Conservation (phyloP, 1,140 invertebrate genomes). For the Cepaea nemoralis region DNA sequence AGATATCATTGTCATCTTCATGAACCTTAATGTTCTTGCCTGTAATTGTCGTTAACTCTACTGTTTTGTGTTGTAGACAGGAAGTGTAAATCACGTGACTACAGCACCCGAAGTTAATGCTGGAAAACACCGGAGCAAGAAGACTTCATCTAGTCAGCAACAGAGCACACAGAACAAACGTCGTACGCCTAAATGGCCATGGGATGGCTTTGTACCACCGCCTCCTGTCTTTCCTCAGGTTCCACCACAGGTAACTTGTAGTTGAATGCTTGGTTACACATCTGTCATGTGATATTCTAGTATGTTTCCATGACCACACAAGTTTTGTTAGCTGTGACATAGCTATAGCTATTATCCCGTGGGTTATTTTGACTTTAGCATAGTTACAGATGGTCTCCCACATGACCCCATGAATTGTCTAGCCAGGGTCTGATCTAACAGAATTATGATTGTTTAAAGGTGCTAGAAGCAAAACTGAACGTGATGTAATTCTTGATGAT, state of each 20-base stretch:
- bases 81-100: neutral
- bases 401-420: too few species aligned
- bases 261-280: neutral
- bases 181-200: slow-evolving; percentile 17
- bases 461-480: too few species aligned
- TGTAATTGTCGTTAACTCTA: neutral
- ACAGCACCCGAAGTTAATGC: neutral
- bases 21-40: too few species aligned
- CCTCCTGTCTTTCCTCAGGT: neutral
- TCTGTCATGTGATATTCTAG: neutral
- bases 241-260: neutral
- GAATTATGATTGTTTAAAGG: too few species aligned
- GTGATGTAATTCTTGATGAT: too few species aligned
- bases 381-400: too few species aligned
- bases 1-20: too few species aligned
- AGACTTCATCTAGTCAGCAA: slow-evolving; percentile 9
- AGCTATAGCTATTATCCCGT: too few species aligned
- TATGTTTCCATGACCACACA: too few species aligned
- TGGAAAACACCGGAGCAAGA: slow-evolving; percentile 5
- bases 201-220: neutral
- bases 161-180: neutral
- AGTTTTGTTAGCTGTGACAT: too few species aligned
- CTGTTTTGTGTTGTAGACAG: neutral
- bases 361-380: too few species aligned
- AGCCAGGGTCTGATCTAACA: too few species aligned